Percentiles rank a stretch among this genome's conserved stretches.
These are phyloP conservation scores for Cygnus atratus DNA, from an alignment of 2,113 vertebrate species.

Conservation along the genomic window DNA sequence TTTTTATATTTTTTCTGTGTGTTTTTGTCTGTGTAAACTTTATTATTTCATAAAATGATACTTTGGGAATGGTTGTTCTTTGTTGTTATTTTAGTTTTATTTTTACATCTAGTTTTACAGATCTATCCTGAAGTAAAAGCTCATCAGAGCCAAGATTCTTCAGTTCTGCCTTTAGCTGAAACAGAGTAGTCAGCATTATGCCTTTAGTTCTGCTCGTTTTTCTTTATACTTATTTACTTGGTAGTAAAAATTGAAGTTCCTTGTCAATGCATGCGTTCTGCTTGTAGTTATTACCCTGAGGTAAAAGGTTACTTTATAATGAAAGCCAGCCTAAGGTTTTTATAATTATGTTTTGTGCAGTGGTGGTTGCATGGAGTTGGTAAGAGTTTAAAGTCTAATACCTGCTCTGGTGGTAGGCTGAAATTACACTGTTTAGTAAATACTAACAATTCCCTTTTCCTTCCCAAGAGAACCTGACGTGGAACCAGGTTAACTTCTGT, in stretches of 20 bases:
- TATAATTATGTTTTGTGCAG: neutral
- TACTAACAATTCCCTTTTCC: neutral
- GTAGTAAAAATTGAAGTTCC: neutral
- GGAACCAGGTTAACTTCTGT: neutral
- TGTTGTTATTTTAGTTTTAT: neutral
- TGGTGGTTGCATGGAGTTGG: neutral
- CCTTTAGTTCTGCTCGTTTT: neutral
- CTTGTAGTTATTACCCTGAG: neutral
- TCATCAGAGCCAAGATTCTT: neutral
- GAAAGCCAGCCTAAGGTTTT: neutral
- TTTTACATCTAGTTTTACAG: neutral
- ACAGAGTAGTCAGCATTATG: neutral
- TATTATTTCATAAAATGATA: neutral
- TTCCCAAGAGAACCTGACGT: neutral
- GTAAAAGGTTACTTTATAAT: conserved; percentile 21
- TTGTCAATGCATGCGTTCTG: neutral
- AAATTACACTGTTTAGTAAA: conserved; percentile 7
- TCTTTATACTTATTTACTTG: neutral
- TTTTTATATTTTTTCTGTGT: neutral
- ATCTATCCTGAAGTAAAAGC: neutral
- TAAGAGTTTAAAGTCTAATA: neutral
- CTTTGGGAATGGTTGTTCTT: neutral
- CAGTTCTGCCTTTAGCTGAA: neutral
- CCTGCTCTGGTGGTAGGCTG: neutral
- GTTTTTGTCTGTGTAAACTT: neutral